Conservation (phyloP, 2,797 vertebrate species). For the Alfaro cultratus region DNA sequence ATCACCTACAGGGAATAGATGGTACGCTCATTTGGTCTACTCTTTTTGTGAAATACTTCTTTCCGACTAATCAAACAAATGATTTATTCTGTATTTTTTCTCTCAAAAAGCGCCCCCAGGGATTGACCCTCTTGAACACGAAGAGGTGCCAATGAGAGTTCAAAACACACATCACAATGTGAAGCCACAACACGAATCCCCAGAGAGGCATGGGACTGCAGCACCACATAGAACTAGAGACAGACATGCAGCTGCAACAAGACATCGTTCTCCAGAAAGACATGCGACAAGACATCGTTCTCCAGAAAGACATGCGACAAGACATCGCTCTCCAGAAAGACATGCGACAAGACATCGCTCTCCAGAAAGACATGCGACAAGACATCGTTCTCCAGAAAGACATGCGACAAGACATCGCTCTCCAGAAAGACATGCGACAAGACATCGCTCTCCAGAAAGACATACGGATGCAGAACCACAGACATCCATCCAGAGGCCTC, state of each 20-base stretch:
- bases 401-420: too few relatives aligned
- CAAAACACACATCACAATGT: slow-evolving; percentile 32
- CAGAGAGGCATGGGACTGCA: not conserved
- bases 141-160: slow-evolving; percentile 72
- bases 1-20: slow-evolving; percentile 73
- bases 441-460: not conserved
- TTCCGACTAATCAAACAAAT: not conserved
- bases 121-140: slow-evolving; percentile 78
- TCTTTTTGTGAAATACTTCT: not conserved
- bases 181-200: slow-evolving; percentile 7
- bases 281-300: not conserved
- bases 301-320: not conserved
- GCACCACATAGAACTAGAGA: not conserved
- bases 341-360: rapidly evolving
- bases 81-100: not conserved
- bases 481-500: slow-evolving; percentile 51
- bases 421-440: too few relatives aligned
- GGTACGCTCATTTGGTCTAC: slow-evolving; percentile 54
- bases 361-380: not conserved
- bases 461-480: slow-evolving; percentile 24
- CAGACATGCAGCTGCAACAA: not conserved
- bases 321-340: not conserved
- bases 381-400: too few relatives aligned
- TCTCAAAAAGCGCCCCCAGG: slow-evolving; percentile 71
- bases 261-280: not conserved